Base-by-base conservation (phyloP, 2,113 vertebrate genomes). In the Calonectris borealis region DNA sequence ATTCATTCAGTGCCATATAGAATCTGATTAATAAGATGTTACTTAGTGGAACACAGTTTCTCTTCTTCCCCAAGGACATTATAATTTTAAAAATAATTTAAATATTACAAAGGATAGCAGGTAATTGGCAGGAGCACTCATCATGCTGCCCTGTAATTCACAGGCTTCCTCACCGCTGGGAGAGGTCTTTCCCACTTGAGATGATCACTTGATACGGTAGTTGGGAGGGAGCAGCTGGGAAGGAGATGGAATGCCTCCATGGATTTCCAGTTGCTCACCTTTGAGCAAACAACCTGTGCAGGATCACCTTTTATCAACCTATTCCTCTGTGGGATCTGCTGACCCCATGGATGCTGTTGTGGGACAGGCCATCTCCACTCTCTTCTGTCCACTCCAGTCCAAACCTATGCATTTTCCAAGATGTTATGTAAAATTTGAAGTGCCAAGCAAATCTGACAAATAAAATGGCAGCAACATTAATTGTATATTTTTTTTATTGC, bases 1-100 rank as follows among this genome's bases (percentile, higher is more conserved):
- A 73, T 83, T 95, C 91, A 66, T 60, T 89, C 70, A 5, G 46
- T 82, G 83, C 51, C 83, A 26, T 70, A 61, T 21, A 90, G 16
- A 86, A 80, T 44, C 81, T 77, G 89, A 95, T 95, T 96, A 96
- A 97, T 84, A 71, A 89, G 89, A 80, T 91, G 86, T 93, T 95
- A 90, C 88, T 92, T 32, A 36, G 70, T 62, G 75, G 81, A 96
- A 95, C 70, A 44, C 31, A 66, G 73, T 86, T 93, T 82, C 89
- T 78, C n/a, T 89, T 94, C 48, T 80, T 92, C 93, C 86, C 91
- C 75, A 70, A 91, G 71, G 95, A 70, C 75, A 78, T 27, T 51
- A 82, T 60, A 76, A 86, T 77, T 91, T 87, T 17, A 93, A 84
- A 54, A 69, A 89, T 85, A 65, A 61, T 68, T 93, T 73, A 57